Conservation (phyloP, 2,113 vertebrate species). For the Taurulus bubalis region DNA sequence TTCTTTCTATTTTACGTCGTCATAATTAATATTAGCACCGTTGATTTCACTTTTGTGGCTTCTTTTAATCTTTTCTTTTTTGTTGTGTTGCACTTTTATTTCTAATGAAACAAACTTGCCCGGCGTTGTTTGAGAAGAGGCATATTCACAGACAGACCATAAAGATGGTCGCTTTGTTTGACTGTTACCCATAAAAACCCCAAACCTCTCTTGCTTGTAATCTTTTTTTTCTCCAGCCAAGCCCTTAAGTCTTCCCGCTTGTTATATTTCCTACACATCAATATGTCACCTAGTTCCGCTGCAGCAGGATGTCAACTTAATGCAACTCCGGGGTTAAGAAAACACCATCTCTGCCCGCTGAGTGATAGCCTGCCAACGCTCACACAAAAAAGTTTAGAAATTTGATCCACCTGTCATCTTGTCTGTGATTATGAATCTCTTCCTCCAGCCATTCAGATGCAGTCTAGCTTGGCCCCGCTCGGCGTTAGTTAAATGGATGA, state of each 20-base stretch:
- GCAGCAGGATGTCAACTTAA: conserved; percentile 80
- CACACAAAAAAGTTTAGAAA: conserved; percentile 82
- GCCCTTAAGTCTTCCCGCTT: conserved; percentile 69
- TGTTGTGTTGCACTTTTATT: conserved; percentile 29
- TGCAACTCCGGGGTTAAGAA: conserved; percentile 81
- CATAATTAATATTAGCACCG: background rate
- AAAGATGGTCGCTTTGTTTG: conserved; percentile 72
- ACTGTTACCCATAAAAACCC: conserved; percentile 69
- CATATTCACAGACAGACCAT: conserved; percentile 62
- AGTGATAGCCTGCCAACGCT: conserved; percentile 77
- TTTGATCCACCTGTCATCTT: conserved; percentile 83
- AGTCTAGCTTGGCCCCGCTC: conserved; percentile 69
- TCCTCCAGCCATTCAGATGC: conserved; percentile 74
- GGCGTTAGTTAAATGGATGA: conserved; percentile 74
- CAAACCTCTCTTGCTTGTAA: conserved; percentile 56
- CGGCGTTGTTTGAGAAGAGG: conserved; percentile 5
- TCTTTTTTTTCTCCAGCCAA: conserved; percentile 45
- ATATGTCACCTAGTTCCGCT: conserved; percentile 79
- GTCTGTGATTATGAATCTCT: conserved; percentile 80
- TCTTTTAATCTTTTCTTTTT: conserved; percentile 12
- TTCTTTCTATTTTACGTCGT: background rate
- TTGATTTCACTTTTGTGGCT: background rate
- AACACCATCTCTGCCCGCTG: conserved; percentile 72
- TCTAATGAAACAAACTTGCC: conserved; percentile 17
- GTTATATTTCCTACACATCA: conserved; percentile 78